Evolutionary conservation across 2,797 vertebrate species (phyloP).

Genomic region (Spinus pinus): DNA sequence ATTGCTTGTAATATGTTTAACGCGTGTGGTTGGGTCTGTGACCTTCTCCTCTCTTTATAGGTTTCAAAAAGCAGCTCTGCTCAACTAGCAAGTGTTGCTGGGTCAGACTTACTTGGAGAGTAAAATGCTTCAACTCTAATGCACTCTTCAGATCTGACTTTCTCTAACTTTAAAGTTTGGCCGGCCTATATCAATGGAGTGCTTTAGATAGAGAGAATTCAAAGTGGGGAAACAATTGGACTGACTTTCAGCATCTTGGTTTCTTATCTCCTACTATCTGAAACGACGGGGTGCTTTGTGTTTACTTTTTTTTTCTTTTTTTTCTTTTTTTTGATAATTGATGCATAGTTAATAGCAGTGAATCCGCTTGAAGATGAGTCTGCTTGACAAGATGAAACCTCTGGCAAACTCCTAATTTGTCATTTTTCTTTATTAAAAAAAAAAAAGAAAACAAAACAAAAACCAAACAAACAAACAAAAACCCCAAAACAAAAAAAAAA

Average conservation of each 20-base stretch:
- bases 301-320: not conserved
- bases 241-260: not conserved
- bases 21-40: conserved; percentile 27
- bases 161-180: not conserved
- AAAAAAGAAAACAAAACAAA: not conserved
- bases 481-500: not conserved
- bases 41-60: not conserved
- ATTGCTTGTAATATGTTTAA: conserved; percentile 13
- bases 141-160: not conserved
- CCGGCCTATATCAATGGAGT: not conserved
- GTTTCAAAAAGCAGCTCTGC: not conserved
- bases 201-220: not conserved
- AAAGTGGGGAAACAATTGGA: not conserved
- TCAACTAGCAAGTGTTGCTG: not conserved
- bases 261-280: not conserved
- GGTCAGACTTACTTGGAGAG: not conserved
- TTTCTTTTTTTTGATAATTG: not conserved
- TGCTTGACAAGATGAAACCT: not conserved
- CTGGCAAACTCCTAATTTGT: not conserved
- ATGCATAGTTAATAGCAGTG: not conserved
- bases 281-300: not conserved
- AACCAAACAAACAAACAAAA: too few species aligned
- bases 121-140: not conserved
- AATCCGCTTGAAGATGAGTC: not conserved
- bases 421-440: not conserved